A percentile compares a stretch with the other conserved stretches of the same genome.
phyloP scores from a whole-genome alignment of 2,888 invertebrate species.

The Protodeltote pygarga region DNA sequence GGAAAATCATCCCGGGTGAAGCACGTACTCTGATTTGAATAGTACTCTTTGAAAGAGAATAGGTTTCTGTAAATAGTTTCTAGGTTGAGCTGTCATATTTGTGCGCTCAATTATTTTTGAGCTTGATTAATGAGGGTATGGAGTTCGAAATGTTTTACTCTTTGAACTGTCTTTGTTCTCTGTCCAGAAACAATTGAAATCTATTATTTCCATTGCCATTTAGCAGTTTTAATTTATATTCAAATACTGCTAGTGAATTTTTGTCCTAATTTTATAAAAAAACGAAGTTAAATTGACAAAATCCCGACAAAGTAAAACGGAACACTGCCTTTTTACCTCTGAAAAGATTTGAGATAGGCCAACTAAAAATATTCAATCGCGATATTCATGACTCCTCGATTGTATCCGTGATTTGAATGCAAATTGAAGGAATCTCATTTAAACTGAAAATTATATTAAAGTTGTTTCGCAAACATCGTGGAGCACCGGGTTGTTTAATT shows the following conservation, averaged over 20 bases:
- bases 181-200: no score
- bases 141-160: no score
- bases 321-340: constrained; percentile 37
- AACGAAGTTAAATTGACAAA: constrained; percentile 21
- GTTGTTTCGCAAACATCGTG: constrained; percentile 57
- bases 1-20: constrained; percentile 75
- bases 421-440: constrained; percentile 64
- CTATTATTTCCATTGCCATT: no score
- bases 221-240: no score
- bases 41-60: constrained; percentile 29
- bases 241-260: no score
- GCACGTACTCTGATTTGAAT: constrained; percentile 64
- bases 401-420: constrained; percentile 65
- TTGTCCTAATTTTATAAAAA: no score
- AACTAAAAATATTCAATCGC: constrained; percentile 57
- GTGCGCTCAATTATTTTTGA: neutral
- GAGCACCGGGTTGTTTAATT: constrained; percentile 62
- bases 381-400: constrained; percentile 62
- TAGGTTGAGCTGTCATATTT: constrained; percentile 13
- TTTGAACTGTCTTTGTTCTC: no score
- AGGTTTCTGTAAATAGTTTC: constrained; percentile 28
- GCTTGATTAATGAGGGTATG: constrained; percentile 1
- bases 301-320: constrained; percentile 28
- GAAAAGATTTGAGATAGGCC: constrained; percentile 46
- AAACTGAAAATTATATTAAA: constrained; percentile 65